Evolutionary conservation across 2,113 vertebrate species (phyloP), one percentile per base, ranked within the genome.

Genomic region (Trichechus manatus): DNA sequence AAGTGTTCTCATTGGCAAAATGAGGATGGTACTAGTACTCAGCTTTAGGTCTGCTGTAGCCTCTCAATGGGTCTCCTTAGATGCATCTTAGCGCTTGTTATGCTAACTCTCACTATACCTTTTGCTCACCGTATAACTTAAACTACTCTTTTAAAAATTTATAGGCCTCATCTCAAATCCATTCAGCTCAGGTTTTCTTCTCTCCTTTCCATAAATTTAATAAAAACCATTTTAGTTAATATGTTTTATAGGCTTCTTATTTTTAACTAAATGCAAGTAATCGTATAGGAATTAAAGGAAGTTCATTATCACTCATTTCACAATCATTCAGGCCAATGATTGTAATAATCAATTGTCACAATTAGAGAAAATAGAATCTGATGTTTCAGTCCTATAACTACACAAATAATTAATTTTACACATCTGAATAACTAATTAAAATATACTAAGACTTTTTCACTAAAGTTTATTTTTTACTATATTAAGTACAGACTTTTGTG

Each of bases 261-360:
- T 25, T 61, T 13, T 72, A 80, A 83, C 79, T 53, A 92, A 90
- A 61, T 53, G 15, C 9, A 93, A 94, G 22, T 0, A 33, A 63
- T n/a, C 36, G 42, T 25, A 53, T 68, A 33, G 89, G 75, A 81
- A 44, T 59, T n/a, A 64, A 95, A 96, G n/a, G 29, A 93, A 93
- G 33, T 79, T 89, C 14, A 50, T 79, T 39, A 64, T 59, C 68
- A 70, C 1, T 39, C 33, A 91, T n/a, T 70, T 64, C 22, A 89
- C 29, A 68, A 56, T 93, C 80, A 91, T 63, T 78, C 44, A 61
- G 5, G 59, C 5, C 19, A 87, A 31, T 53, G 50, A 53, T 27
- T 91, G 14, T 10, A 94, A 81, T 25, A 80, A 59, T 42, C 39
- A 63, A 19, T 6, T 42, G 6, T 53, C 17, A 72, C 50, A 72